Evolutionary conservation across 2,113 vertebrate genomes (phyloP), one percentile per base, ranked within the genome.

Genomic region (Pelvicachromis taeniatus): DNA sequence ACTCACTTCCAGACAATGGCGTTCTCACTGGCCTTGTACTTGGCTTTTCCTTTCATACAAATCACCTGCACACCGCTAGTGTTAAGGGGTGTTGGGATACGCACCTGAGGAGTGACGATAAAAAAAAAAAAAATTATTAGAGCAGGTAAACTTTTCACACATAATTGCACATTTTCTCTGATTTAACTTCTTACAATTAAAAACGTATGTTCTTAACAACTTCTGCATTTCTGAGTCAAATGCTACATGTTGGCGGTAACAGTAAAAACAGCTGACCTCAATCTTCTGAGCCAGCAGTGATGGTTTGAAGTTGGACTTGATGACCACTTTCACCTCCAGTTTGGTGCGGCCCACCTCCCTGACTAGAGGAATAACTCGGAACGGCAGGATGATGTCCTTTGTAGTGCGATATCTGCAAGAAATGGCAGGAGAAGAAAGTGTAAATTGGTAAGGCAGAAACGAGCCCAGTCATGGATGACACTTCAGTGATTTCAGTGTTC

Each of bases 1-100:
- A 95, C 99, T 97, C 92, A 99, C 99, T 99, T 99, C 99, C 99
- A 99, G 12, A 99, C 99, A 11, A 99, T 99, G 96, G 99, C 99
- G 42, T 99, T 99, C 96, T 99, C 99, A 84, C 99, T 99, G 96
- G 99, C 99, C 94, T 99, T 99, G 95, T 99, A 99, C 95, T 99
- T 99, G 0, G 99, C 99, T 92, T 99, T 99, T 89, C 99, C 99
- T 96, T 99, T 99, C 99, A 99, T 99, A 92, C 99, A 99, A 95
- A 99, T 99, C 91, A 99, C 99, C 90, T 99, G 99, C 85, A 99
- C 99, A 2, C 99, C 99, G 2, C 99, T 99, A 88, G 99, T 99
- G 93, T 99, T 99, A 85, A 99, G 96, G 1, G 99, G 99, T 0
- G 99, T 99, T 70, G 99, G 99, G 91, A 99, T 99, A 82, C 97